Base-by-base conservation (phyloP, 2,113 vertebrate species). In the Serilophus lunatus region DNA sequence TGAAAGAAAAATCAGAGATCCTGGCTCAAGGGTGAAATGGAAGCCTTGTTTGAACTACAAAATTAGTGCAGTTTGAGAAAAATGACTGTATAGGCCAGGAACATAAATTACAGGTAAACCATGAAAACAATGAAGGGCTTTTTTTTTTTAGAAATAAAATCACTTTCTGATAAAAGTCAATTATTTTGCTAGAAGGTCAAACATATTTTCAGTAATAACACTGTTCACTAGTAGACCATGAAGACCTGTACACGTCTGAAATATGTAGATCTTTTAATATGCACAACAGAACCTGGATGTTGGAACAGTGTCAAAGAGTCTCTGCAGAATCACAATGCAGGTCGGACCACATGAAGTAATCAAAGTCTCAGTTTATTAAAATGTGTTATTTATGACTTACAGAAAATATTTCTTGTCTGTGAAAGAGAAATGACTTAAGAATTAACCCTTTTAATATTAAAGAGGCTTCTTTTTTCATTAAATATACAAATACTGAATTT, bases 331-430 rank as follows among this genome's bases (percentile, higher is more conserved):
- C 88, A 96, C 96, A 97, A 96, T 96, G 91, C 85, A 61, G 82
- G 88, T 93, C 61, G 77, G 93, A 96, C 97, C 69, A 84, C 96
- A 95, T 97, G 96, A 95, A 97, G 96, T 86, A 97, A 97, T 97
- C 96, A 97, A 96, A 98, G 97, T 84, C 94, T 86, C 81, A 11
- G 63, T 92, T 97, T 94, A 95, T 96, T 96, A 97, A 97, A 96
- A 97, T 84, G 88, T 50, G 66, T 98, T 98, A 98, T 98, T 98
- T 97, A 98, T 97, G 96, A 71, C 97, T 97, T 87, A 86, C 61
- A 95, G 94, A 97, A 98, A 98, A 94, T 89, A 97, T 94, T 96
- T 97, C 95, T 96, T 90, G 84, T 79, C 94, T 92, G 51, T 53
- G 75, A 83, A 96, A 95, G 92, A 93, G 83, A 85, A 97, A 95